phyloP scores from a whole-genome alignment of 1,140 invertebrate species.

The Euura saliciscinereae region DNA sequence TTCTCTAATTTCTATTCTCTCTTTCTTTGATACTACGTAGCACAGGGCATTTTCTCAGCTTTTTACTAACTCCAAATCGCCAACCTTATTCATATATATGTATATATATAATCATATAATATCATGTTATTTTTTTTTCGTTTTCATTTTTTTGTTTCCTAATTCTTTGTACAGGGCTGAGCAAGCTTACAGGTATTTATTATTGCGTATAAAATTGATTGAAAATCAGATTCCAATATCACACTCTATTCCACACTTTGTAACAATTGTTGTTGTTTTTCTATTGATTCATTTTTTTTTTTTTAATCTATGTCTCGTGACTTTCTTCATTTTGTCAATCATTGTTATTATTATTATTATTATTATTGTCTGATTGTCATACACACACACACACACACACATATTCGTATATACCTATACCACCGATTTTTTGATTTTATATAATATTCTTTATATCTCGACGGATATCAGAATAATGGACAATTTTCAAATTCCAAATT shows the following conservation, averaged over 20 bases:
- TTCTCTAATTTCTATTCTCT: not conserved
- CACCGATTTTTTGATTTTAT: too few relatives aligned
- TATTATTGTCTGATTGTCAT: too few relatives aligned
- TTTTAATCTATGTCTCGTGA: too few relatives aligned
- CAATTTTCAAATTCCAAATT: too few relatives aligned
- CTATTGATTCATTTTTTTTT: slow-evolving; percentile 16
- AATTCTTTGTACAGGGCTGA: slow-evolving; percentile 36
- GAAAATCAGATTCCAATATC: too few relatives aligned
- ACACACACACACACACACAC: too few relatives aligned
- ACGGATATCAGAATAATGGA: too few relatives aligned
- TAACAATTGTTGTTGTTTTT: not conserved
- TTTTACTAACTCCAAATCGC: slow-evolving; percentile 43
- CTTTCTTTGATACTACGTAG: not conserved
- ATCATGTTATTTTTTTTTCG: not conserved
- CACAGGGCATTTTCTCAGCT: slow-evolving; percentile 27
- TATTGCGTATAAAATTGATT: too few relatives aligned
- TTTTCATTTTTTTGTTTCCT: not conserved
- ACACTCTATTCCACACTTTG: too few relatives aligned
- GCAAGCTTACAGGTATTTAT: slow-evolving; percentile 43
- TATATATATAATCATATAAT: not conserved
- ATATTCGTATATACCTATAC: slow-evolving; percentile 16
- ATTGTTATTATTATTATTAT: too few relatives aligned
- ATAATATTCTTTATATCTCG: too few relatives aligned
- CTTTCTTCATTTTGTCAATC: too few relatives aligned
- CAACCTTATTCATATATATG: not conserved